Conservation (phyloP, 2,888 invertebrate species). For the Choristoneura rosaceana region DNA sequence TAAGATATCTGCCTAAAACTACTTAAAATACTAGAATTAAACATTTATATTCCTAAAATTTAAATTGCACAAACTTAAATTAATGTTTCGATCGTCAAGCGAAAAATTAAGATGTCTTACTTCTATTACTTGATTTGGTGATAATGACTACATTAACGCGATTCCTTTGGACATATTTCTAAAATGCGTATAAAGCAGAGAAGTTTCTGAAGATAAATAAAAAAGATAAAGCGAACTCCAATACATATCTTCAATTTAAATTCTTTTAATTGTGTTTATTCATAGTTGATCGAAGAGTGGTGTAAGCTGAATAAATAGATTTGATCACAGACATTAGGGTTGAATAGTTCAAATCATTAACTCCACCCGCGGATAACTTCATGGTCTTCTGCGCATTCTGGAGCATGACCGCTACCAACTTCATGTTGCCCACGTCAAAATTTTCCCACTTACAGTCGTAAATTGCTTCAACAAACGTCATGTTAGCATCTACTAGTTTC, state of each 20-base stretch:
- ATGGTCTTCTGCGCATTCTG: conserved; percentile 57
- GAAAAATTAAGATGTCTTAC: too few relatives aligned
- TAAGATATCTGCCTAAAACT: too few relatives aligned
- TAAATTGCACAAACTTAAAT: too few relatives aligned
- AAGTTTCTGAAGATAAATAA: too few relatives aligned
- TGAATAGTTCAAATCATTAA: conserved; percentile 53
- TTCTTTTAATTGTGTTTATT: conserved; percentile 21
- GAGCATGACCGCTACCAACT: conserved; percentile 55
- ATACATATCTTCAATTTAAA: not conserved
- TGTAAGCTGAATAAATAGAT: conserved; percentile 58
- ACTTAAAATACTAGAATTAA: too few relatives aligned
- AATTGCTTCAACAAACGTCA: conserved; percentile 53
- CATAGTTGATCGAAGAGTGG: conserved; percentile 54
- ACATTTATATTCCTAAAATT: too few relatives aligned
- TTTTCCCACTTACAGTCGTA: conserved; percentile 60
- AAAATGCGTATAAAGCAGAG: too few relatives aligned
- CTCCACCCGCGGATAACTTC: conserved; percentile 57
- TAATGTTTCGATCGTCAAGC: too few relatives aligned
- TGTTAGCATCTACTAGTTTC: conserved; percentile 56
- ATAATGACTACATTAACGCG: too few relatives aligned
- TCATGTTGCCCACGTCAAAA: conserved; percentile 55
- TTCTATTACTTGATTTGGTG: too few relatives aligned
- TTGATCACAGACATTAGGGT: conserved; percentile 54
- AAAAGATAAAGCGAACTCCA: too few relatives aligned
- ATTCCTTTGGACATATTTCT: too few relatives aligned